These are phyloP conservation scores for Arenicola marina DNA, from an alignment of 2,888 invertebrate species.

Conservation along the genomic window DNA sequence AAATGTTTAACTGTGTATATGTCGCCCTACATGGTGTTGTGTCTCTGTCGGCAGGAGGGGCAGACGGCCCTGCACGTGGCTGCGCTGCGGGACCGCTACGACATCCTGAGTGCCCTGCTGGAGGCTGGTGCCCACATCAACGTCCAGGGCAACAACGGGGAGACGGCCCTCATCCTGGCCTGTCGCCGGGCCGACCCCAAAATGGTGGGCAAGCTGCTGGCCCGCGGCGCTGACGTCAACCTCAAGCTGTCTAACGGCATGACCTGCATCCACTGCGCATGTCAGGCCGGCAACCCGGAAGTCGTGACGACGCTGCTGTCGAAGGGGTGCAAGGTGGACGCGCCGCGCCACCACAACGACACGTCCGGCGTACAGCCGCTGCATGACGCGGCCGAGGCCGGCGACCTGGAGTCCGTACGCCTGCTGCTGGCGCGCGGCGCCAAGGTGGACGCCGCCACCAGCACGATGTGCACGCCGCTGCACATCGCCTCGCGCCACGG, in stretches of 20 bases:
- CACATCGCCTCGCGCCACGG: constrained; percentile 22
- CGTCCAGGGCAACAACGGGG: constrained; percentile 9
- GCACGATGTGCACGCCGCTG: constrained; percentile 19
- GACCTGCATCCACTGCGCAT: constrained; percentile 23
- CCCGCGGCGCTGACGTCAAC: constrained; percentile 8
- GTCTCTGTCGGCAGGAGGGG: constrained; percentile 8
- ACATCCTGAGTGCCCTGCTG: constrained; percentile 12
- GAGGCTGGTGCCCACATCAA: constrained; percentile 14
- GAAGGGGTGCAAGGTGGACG: constrained; percentile 18
- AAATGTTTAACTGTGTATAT: too few species aligned
- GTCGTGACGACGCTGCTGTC: constrained; percentile 21
- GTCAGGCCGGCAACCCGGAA: constrained; percentile 21
- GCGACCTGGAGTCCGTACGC: constrained; percentile 19
- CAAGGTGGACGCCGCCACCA: constrained; percentile 20
- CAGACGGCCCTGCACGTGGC: constrained; percentile 12
- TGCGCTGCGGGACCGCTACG: not conserved
- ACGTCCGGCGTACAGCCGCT: constrained; percentile 20
- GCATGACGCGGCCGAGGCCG: constrained; percentile 27
- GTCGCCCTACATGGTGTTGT: not conserved
- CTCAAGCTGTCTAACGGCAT: constrained; percentile 2
- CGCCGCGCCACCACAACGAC: constrained; percentile 9
- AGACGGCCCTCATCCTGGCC: constrained; percentile 19
- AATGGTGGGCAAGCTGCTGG: constrained; percentile 13
- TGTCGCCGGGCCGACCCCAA: constrained; percentile 3
- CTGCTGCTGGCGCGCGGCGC: constrained; percentile 18